A percentile compares a stretch with the other conserved stretches of the same genome.
phyloP scores from a whole-genome alignment of 2,797 vertebrate species.

The Bufotes viridis region DNA sequence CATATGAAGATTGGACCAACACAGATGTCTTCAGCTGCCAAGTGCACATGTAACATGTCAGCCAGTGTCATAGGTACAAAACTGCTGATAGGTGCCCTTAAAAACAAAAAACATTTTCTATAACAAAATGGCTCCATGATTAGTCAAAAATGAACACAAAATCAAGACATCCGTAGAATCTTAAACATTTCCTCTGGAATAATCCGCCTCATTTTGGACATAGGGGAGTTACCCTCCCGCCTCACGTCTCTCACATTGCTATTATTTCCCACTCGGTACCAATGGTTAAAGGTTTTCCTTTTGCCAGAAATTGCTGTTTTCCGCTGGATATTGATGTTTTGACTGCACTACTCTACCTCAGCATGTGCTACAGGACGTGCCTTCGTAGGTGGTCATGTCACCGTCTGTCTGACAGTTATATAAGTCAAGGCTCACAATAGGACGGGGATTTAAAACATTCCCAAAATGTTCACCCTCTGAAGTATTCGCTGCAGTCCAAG shows the following conservation, averaged over 20 bases:
- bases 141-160: background rate
- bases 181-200: background rate
- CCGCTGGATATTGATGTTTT: slow-evolving; percentile 59
- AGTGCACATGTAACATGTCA: too few species aligned
- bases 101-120: background rate
- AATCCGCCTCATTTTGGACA: too few species aligned
- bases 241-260: slow-evolving; percentile 22
- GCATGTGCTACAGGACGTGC: slow-evolving; percentile 39
- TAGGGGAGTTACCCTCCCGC: background rate
- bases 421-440: slow-evolving; percentile 30
- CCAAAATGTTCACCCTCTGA: slow-evolving; percentile 5
- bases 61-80: too few species aligned
- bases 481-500: slow-evolving; percentile 19
- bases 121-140: background rate
- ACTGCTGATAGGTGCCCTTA: too few species aligned
- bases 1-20: too few species aligned
- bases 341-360: slow-evolving; percentile 38
- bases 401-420: slow-evolving; percentile 28
- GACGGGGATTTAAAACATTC: slow-evolving; percentile 2
- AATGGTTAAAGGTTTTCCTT: slow-evolving; percentile 23
- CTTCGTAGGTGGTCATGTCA: slow-evolving; percentile 46
- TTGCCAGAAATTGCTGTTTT: slow-evolving; percentile 50
- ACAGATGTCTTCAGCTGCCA: too few species aligned
- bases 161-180: background rate
- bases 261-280: slow-evolving; percentile 10